Base-by-base conservation (phyloP, 1,140 invertebrate species). In the Myzus persicae region DNA sequence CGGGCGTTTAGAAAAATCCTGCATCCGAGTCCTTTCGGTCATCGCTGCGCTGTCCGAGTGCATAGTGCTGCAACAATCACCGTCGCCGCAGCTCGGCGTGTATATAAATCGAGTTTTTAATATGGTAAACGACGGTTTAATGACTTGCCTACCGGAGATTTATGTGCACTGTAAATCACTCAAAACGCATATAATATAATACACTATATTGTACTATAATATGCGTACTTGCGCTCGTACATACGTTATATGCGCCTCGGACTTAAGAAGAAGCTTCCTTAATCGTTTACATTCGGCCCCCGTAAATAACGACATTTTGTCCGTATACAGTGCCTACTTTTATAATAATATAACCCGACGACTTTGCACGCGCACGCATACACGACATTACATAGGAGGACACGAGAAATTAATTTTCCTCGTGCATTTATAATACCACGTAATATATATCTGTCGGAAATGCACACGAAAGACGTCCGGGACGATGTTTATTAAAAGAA, bases 41-140 rank as follows among this genome's bases (percentile, higher is more conserved):
- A 22, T 0, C 76, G 7, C n/a, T n/a, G n/a, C 42, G 18, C 38
- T 4, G 59, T 67, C 59, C 59, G 54, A 59, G 26, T 31, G 31
- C 2, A 81, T 7, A 38, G 3, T 22, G 36, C n/a, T 20, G 42
- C 38, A 76, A 26, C 48, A 22, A 22, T 54, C 82, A 76, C 24
- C 40, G 42, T 31, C 42, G 20, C 48, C 2, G 11, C n/a, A 20
- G 46, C 36, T 26, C n/a, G 5, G 26, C 1, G 24, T 46, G 44
- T 88, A 40, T 51, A 89, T 51, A 89, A 46, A 51, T 89, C 7
- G 42, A 51, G 38, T 89, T 54, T 89, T 40, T 92, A 92, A 92
- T 92, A 46, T 42, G 76, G 38, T 92, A 92, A 92, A 92, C 91
- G 91, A 46, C 91, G 18, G 91, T 24, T 82, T 91, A 91, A 91